phyloP scores from a whole-genome alignment of 2,888 invertebrate species.

The Capitulum mitella region DNA sequence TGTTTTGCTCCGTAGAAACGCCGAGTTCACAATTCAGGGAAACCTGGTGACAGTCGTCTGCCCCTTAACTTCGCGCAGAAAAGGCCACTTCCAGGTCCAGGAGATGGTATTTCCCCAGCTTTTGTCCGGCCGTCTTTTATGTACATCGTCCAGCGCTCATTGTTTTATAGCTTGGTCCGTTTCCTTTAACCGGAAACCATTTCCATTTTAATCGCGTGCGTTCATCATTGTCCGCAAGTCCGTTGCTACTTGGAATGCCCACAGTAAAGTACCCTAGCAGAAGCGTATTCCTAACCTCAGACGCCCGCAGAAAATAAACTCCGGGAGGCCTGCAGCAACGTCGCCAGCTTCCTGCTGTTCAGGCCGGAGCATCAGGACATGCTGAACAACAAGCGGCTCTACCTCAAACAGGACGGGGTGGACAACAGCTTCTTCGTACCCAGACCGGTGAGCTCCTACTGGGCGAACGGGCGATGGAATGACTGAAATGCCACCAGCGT shows the following conservation, averaged over 20 bases:
- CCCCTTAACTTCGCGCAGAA: too few species aligned
- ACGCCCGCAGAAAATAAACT: background rate
- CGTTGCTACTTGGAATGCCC: background rate
- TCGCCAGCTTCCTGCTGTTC: constrained; percentile 12
- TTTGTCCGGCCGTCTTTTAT: too few species aligned
- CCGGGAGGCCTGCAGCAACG: background rate
- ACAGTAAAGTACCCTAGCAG: too few species aligned
- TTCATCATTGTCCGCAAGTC: background rate
- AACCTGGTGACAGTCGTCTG: background rate
- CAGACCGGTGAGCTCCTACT: background rate
- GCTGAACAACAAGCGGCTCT: background rate
- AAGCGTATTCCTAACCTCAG: too few species aligned
- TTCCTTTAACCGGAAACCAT: background rate
- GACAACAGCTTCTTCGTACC: background rate
- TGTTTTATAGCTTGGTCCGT: background rate
- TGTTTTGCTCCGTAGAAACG: background rate
- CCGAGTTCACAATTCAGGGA: background rate
- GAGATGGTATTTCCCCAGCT: background rate
- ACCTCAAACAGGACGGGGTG: background rate
- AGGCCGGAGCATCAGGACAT: background rate
- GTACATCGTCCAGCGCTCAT: background rate
- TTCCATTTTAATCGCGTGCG: background rate
- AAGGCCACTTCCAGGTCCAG: background rate
- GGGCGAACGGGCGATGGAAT: too few species aligned
- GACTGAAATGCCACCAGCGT: too few species aligned